A percentile compares a stretch with the other conserved stretches of the same genome.
Conservation (phyloP, 2,113 vertebrate species). For the Dinomys branickii region DNA sequence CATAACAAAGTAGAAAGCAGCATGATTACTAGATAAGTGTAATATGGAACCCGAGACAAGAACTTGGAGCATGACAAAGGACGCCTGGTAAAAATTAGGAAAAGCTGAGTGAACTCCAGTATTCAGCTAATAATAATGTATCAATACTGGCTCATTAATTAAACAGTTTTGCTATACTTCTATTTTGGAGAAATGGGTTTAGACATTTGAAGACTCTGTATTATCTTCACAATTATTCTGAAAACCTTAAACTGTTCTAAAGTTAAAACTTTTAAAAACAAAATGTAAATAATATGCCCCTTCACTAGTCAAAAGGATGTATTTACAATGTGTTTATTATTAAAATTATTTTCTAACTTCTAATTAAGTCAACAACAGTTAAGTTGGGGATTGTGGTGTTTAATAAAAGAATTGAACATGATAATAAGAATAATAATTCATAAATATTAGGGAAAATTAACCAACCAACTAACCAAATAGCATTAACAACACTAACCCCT, state of each 20-base stretch:
- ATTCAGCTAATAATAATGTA: not conserved
- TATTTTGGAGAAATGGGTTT: not conserved
- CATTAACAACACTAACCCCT: not conserved
- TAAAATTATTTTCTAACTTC: not conserved
- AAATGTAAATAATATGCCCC: not conserved
- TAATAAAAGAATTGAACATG: not conserved
- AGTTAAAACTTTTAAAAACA: not conserved
- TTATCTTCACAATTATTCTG: not conserved
- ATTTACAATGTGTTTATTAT: not conserved
- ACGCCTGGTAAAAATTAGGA: not conserved
- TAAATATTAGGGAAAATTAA: not conserved
- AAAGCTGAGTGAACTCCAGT: not conserved
- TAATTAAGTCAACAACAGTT: not conserved
- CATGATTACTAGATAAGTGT: not conserved
- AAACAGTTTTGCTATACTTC: not conserved
- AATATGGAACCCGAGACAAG: not conserved
- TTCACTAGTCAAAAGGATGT: not conserved
- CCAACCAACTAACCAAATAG: not conserved
- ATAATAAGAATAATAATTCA: not conserved
- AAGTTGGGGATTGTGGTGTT: not conserved
- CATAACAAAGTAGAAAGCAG: not conserved
- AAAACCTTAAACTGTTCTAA: conserved; percentile 20
- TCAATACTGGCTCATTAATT: not conserved
- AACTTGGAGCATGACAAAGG: not conserved
- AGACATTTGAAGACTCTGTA: not conserved